phyloP scores from a whole-genome alignment of 2,797 vertebrate species.

The Fistularia tabacaria region DNA sequence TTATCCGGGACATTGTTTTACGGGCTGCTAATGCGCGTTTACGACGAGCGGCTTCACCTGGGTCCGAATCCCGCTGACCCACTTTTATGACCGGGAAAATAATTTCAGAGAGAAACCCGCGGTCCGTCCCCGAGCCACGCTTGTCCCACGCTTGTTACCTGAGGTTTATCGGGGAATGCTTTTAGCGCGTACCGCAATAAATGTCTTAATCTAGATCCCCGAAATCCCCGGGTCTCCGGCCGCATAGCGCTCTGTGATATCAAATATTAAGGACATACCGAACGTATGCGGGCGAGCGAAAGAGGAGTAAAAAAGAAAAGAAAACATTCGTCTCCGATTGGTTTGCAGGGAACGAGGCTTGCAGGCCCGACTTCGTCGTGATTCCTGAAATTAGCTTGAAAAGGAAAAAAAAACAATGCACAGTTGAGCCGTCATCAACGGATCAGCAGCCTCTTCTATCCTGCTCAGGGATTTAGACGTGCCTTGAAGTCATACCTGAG shows the following conservation, averaged over 20 bases:
- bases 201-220: conserved; percentile 1
- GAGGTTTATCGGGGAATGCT: conserved; percentile 15
- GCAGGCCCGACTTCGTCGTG: too few relatives aligned
- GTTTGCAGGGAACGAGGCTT: too few relatives aligned
- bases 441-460: too few relatives aligned
- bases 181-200: conserved; percentile 2
- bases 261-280: too few relatives aligned
- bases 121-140: conserved; percentile 8
- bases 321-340: too few relatives aligned
- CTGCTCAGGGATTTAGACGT: too few relatives aligned
- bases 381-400: too few relatives aligned
- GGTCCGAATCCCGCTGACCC: neutral
- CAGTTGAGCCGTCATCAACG: too few relatives aligned
- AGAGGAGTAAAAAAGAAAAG: too few relatives aligned
- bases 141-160: conserved; percentile 16
- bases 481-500: too few relatives aligned
- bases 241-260: neutral
- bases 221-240: neutral
- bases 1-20: conserved; percentile 1
- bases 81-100: conserved; percentile 3
- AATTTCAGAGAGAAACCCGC: conserved; percentile 7
- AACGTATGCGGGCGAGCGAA: too few relatives aligned
- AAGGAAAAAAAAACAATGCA: too few relatives aligned
- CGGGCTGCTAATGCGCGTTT: neutral
- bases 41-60: neutral